phyloP scores from a whole-genome alignment of 2,797 vertebrate genomes.

The Steatocranus sp. region DNA sequence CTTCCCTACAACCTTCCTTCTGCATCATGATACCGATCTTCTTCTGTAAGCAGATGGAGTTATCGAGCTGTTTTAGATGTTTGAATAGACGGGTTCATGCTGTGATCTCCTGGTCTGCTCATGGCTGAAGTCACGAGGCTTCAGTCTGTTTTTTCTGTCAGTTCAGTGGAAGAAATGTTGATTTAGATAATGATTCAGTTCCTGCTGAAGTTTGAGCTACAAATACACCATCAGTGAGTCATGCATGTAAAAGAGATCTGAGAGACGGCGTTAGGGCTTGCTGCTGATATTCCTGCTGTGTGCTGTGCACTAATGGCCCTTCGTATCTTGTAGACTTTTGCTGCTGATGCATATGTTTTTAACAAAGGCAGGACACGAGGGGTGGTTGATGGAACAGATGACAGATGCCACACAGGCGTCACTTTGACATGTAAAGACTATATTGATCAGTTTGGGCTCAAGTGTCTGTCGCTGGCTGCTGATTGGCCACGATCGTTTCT shows the following conservation, averaged over 20 bases:
- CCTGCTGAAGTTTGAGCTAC: neutral
- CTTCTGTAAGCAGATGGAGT: neutral
- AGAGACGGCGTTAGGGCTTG: too few species aligned
- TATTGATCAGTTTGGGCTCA: neutral
- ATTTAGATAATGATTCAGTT: neutral
- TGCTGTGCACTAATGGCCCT: neutral
- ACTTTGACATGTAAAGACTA: neutral
- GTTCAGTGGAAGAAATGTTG: neutral
- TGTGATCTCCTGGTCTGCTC: neutral
- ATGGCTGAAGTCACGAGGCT: neutral
- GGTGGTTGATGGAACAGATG: neutral
- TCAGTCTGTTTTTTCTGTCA: neutral
- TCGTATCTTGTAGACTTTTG: neutral
- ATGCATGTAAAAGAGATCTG: neutral
- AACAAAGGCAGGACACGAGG: neutral
- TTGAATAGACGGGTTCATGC: neutral
- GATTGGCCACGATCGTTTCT: neutral
- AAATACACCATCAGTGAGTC: neutral
- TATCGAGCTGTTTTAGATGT: neutral
- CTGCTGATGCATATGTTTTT: neutral
- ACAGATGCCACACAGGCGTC: neutral
- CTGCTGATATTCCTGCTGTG: neutral
- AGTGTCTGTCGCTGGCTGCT: neutral
- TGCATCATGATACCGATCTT: neutral
- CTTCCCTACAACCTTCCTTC: neutral